Base-by-base conservation (phyloP, 2,113 vertebrate genomes). In the Bujurquina vittata region DNA sequence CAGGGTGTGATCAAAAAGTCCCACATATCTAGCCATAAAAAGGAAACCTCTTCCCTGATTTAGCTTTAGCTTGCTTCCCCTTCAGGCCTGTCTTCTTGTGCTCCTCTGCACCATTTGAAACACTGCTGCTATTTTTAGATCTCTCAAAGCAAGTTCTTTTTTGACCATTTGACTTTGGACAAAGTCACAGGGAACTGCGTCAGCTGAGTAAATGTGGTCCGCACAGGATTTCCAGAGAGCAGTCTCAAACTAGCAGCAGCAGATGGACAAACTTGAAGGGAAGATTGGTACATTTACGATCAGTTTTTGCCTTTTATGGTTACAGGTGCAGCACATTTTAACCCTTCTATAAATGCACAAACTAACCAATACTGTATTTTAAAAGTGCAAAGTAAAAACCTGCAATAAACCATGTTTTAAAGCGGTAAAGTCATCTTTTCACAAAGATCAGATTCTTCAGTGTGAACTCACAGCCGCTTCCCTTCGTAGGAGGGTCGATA, bases 401-500 rank as follows among this genome's bases (percentile, higher is more conserved):
- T 18, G 12, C 11, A 46, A 43, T 1, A 15, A 46, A 10, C 43
- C 43, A 15, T 46, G 5, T 17, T 49, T 49, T 49, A 5, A 15
- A 49, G 14, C 4, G 11, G 46, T 14, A 49, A 49, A 49, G 46
- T 69, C 63, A 2, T 40, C 17, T 46, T 43, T 67, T 46, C 37
- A 29, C 1, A 26, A 49, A 69, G 63, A 29, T 40, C 3, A 52
- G 23, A n/a, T 20, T 72, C 6, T 72, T 18, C 10, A 15, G 17
- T 33, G 31, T 75, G 14, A n/a, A 49, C 26, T 76, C 31, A 40
- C 52, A 40, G 9, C 57, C 54, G 26, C 10, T 89, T 90, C 17
- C 87, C 12, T 77, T 49, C 35, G 3, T 2, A 99, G 98, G 97
- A 98, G 96, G 95, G 96, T 3, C 94, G 81, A 46, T 96, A 96